Evolutionary conservation across 2,113 vertebrate genomes (phyloP), one percentile per base, ranked within the genome.

Genomic region (Camelus dromedarius): DNA sequence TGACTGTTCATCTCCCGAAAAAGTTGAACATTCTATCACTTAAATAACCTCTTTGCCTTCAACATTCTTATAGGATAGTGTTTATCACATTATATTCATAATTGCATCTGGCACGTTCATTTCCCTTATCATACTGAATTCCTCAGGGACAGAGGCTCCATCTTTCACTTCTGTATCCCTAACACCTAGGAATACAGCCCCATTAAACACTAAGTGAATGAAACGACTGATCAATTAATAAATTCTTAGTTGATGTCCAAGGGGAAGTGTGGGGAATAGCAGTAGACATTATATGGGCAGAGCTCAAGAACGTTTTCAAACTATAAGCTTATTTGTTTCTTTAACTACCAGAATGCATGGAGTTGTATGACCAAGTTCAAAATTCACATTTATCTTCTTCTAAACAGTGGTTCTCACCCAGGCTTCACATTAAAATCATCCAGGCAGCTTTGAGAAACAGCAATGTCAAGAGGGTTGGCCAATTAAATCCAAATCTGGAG

Each of bases 261-360:
- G 24, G 18, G 56, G 13, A 87, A 70, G 28, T 30, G 38, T 8
- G 64, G 35, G 26, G 48, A n/a, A 89, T 0, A 86, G 35, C 20
- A 66, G 16, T 22, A 69, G 58, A 20, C 5, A 30, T 70, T 79
- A 84, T 64, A 92, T 28, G 30, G 38, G 18, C 20, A 82, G 42
- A 88, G 32, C 12, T 14, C 5, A 58, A 35, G 54, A 56, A 0
- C 50, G 6, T 75, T 80, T 76, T 81, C 66, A 85, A 64, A 48
- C 85, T 72, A 42, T 42, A 69, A 42, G 60, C 22, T 91, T 90
- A n/a, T 42, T 56, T 75, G 20, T 86, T 88, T 91, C 75, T 91
- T 77, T 91, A 95, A 89, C 26, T 69, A 81, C 67, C 38, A 79
- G 79, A 83, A 96, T 76, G 76, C n/a, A 30, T 18, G 26, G 28